Conservation (phyloP, 1,140 invertebrate species). For the Steinernema khuongi region DNA sequence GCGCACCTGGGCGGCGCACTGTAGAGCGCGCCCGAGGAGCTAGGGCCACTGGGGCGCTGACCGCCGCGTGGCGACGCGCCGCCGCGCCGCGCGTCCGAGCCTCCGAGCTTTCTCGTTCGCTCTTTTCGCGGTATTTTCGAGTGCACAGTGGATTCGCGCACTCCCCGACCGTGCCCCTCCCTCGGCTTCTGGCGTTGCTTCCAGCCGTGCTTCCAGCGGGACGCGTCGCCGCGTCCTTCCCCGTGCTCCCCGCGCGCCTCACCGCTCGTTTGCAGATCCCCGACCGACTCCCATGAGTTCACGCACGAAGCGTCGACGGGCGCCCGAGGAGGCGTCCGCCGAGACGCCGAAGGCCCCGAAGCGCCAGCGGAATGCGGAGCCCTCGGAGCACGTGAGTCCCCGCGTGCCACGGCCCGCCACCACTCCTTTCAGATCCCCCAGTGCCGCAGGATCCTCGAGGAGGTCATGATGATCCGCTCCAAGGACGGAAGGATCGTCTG, state of each 20-base stretch:
- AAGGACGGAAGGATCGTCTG: background rate
- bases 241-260: too few species aligned
- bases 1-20: too few species aligned
- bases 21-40: too few species aligned
- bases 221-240: too few species aligned
- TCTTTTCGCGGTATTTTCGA: background rate
- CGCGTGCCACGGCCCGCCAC: background rate
- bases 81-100: background rate
- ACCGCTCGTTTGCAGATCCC: too few species aligned
- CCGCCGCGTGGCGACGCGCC: background rate
- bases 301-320: background rate
- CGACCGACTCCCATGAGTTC: too few species aligned
- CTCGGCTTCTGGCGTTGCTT: too few species aligned
- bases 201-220: too few species aligned
- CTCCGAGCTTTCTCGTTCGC: background rate
- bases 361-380: background rate
- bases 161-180: too few species aligned
- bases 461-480: background rate
- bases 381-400: background rate
- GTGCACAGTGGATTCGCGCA: too few species aligned
- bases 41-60: background rate
- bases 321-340: background rate
- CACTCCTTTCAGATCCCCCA: background rate
- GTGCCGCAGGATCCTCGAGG: background rate
- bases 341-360: background rate